Evolutionary conservation across 1,140 invertebrate genomes (phyloP).

Genomic region (Drosophila murphyi): DNA sequence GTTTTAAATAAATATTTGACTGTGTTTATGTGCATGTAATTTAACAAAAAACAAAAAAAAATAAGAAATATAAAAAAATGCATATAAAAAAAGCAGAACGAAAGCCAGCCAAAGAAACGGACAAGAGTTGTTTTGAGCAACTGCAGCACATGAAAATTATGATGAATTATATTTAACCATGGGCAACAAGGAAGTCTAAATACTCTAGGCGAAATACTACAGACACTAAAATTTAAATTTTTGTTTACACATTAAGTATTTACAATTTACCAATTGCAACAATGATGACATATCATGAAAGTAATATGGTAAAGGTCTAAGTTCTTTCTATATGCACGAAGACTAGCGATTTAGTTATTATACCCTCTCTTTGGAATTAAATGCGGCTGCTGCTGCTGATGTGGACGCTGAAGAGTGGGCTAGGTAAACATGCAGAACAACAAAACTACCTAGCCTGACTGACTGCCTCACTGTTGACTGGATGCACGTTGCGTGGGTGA

Average conservation of each 20-base stretch:
- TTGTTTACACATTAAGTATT: too few relatives aligned
- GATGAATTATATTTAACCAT: constrained; percentile 31
- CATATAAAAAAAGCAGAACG: constrained; percentile 43
- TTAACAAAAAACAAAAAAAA: constrained; percentile 69
- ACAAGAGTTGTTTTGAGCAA: constrained; percentile 37
- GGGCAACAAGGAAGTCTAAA: neutral
- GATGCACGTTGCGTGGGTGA: constrained; percentile 24
- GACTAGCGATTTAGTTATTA: neutral
- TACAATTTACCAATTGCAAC: too few relatives aligned
- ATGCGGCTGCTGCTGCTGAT: constrained; percentile 33
- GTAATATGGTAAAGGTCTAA: neutral
- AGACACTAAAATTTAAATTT: too few relatives aligned
- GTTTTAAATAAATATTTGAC: constrained; percentile 82
- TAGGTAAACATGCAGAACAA: constrained; percentile 70
- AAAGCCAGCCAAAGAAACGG: constrained; percentile 62
- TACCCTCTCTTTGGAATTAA: constrained; percentile 6
- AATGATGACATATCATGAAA: too few relatives aligned
- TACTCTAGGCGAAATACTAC: constrained; percentile 9
- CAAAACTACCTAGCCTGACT: constrained; percentile 60
- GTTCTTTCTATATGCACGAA: neutral
- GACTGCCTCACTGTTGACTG: constrained; percentile 69
- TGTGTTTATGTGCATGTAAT: constrained; percentile 76
- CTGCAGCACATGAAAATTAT: constrained; percentile 66
- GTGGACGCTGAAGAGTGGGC: constrained; percentile 40
- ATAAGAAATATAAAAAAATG: constrained; percentile 53